Base-by-base conservation (phyloP, 2,113 vertebrate genomes). In the Ranitomeya variabilis region DNA sequence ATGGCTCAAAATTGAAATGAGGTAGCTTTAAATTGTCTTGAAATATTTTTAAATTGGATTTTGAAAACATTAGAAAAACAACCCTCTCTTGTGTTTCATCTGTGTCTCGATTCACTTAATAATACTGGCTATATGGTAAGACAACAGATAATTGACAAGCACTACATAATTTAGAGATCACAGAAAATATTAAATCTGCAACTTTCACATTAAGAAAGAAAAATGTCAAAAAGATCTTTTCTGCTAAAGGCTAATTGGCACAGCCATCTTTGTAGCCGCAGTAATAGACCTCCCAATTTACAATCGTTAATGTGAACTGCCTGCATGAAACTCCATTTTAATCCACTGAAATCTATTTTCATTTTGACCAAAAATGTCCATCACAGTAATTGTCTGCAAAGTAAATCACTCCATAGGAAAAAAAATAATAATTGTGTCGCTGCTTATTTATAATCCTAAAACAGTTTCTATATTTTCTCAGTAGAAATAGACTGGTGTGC, bases 291-390 rank as follows among this genome's bases (percentile, higher is more conserved):
- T 62, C 12, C 80, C 79, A 80, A 81, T 62, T 45, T 81, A 81
- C 80, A 81, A 59, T 45, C 45, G 12, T 60, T 59, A 81, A 81
- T 45, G 57, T 19, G 80, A 62, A 12, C 80, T 81, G 80, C 59
- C 80, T 62, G 80, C 80, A 81, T 81, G 59, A 37, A 37, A 62
- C 57, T 62, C 59, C 23, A 81, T 81, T 80, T 80, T 80, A 60
- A 80, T 80, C 55, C 55, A 60, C 79, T 60, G 54, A 80, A 80
- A 80, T 60, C n/a, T 80, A 60, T 80, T 80, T 80, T 80, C n/a
- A 59, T 60, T 59, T 45, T 21, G 57, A 81, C 80, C 15, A 62
- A 60, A 76, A 80, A 81, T 16, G 57, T 62, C 26, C 19, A 16
- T 62, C 59, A 37, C 23, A 37, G 23, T 81, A 62, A 62, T 37